Conservation (phyloP, 2,113 vertebrate genomes). For the Gnathonemus longibarbis region DNA sequence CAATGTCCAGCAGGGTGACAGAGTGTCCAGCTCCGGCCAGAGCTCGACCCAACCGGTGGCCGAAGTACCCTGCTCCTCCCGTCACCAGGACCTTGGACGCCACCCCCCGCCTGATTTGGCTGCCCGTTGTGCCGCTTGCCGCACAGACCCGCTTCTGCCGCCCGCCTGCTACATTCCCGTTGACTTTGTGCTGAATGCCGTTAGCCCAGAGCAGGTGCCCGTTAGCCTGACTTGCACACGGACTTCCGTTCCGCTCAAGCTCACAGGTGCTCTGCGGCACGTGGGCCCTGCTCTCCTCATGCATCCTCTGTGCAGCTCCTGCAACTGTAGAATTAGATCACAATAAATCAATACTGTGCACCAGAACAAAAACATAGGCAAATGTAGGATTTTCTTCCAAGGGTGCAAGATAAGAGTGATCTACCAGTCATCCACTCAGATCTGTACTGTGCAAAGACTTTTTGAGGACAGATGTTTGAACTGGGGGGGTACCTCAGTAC, state of each 20-base stretch:
- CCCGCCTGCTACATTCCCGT: conserved; percentile 29
- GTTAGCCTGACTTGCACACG: conserved; percentile 27
- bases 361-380: background rate
- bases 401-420: background rate
- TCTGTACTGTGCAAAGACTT: background rate
- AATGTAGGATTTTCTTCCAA: background rate
- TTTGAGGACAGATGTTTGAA: background rate
- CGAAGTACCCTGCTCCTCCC: conserved; percentile 84
- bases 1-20: conserved; percentile 75
- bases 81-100: conserved; percentile 72
- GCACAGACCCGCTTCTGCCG: conserved; percentile 36
- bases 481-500: background rate
- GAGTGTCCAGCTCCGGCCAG: conserved; percentile 62
- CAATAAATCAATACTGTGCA: background rate
- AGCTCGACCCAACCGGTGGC: conserved; percentile 71
- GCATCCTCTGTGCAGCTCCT: conserved; percentile 32
- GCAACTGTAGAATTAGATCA: conserved; percentile 6
- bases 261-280: conserved; percentile 37
- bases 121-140: conserved; percentile 29
- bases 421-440: background rate
- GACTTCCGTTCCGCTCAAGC: conserved; percentile 14
- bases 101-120: background rate
- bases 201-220: background rate
- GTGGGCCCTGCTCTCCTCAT: conserved; percentile 32
- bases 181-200: conserved; percentile 31